A percentile compares a stretch with the other conserved stretches of the same genome.
Evolutionary conservation across 2,797 vertebrate genomes (phyloP).

Genomic region (Halcyon chelicuti): DNA sequence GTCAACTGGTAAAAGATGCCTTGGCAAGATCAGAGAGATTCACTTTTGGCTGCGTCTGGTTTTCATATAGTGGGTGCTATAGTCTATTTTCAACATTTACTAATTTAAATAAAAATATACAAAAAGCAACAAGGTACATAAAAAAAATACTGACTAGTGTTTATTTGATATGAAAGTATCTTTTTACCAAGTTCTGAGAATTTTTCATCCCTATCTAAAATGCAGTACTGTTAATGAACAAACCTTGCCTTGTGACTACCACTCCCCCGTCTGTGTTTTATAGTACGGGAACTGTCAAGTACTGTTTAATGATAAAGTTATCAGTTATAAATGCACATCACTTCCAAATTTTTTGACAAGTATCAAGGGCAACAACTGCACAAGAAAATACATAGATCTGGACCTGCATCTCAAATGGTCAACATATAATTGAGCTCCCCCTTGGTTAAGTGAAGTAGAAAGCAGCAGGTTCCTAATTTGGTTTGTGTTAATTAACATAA

Average conservation of each 20-base stretch:
- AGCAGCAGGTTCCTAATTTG: constrained; percentile 20
- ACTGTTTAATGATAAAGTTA: neutral
- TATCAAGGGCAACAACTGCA: neutral
- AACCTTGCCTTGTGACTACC: neutral
- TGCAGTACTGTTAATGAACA: neutral
- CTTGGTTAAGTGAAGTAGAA: neutral
- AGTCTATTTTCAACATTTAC: neutral
- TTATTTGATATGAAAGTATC: neutral
- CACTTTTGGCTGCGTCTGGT: neutral
- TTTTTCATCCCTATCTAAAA: neutral
- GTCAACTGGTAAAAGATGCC: neutral
- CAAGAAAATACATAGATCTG: neutral
- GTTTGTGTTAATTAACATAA: constrained; percentile 28
- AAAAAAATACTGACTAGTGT: neutral
- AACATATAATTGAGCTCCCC: neutral
- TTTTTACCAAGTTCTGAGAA: neutral
- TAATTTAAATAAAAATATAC: neutral
- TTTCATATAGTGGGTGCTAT: neutral
- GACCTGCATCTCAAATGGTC: neutral
- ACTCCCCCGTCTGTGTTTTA: neutral
- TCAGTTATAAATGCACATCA: neutral
- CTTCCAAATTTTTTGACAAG: neutral
- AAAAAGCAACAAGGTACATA: neutral
- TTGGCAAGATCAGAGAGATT: neutral
- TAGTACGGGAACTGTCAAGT: neutral